Evolutionary conservation across 2,113 vertebrate genomes (phyloP), one percentile per base, ranked within the genome.

Genomic region (Sterrhoptilus dennistouni): DNA sequence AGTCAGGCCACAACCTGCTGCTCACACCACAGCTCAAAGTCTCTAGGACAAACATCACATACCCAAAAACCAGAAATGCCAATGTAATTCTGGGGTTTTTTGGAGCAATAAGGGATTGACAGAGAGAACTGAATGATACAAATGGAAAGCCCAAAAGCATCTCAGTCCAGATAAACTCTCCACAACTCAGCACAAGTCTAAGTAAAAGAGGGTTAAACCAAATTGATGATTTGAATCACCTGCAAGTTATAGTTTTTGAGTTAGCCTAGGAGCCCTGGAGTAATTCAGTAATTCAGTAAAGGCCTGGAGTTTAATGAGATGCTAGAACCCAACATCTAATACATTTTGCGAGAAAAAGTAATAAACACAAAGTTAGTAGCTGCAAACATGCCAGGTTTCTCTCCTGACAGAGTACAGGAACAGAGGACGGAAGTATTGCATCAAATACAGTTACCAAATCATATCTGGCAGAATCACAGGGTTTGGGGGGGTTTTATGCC

Each of bases 401-500:
- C 49, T 66, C 56, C 54, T 52, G 80, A 57, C 8, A 70, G 47
- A 49, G 36, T 31, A 86, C 23, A 96, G 57, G 59, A 79, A 28
- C 8, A 74, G 14, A 61, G 81, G 56, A 84, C 84, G 74, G 78
- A 89, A 44, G 57, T 35, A 59, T 60, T 93, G 81, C 77, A 94
- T 40, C 69, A 89, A 60, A 44, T 4, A 12, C n/a, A 47, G 47
- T 29, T 79, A 87, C 31, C 36, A 64, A 83, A 71, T 24, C 4
- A 1, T 18, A 14, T 16, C 36, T 66, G 44, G 8, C 65, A 84
- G 27, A 50, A 64, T 10, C 5, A 61, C 6, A 4, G 10, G 10
- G 4, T 0, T 31, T 42, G 38, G 10, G 6, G 0, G 0, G 18
- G 21, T 47, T 23, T 83, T 20, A 20, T 22, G 29, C 1, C 14